These are phyloP conservation scores for Siniperca obscura DNA, from an alignment of 2,797 vertebrate genomes.

Conservation along the genomic window DNA sequence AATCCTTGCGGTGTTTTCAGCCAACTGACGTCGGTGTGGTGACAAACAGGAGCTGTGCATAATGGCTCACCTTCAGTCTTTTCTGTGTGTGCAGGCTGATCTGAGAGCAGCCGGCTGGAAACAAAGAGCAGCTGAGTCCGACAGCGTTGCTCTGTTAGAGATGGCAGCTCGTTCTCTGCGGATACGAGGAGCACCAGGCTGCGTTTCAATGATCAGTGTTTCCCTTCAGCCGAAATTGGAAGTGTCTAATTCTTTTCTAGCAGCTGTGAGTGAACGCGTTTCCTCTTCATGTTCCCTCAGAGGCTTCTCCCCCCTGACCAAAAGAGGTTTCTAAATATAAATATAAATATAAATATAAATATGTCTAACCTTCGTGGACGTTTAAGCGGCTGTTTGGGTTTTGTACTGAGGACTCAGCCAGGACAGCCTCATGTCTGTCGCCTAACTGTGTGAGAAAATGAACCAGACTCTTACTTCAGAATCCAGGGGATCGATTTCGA, in stretches of 20 bases:
- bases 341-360: too few relatives aligned
- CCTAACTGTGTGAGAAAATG: too few relatives aligned
- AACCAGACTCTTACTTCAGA: too few relatives aligned
- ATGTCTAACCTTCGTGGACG: too few relatives aligned
- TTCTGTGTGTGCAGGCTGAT: conserved; percentile 4
- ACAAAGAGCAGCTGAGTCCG: conserved; percentile 1
- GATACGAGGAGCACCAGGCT: not conserved
- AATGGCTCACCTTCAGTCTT: conserved; percentile 24
- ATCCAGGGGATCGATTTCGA: too few relatives aligned
- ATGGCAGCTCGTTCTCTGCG: not conserved
- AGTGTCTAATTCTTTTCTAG: not conserved
- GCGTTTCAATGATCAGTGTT: not conserved
- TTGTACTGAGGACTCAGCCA: too few relatives aligned
- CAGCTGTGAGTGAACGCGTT: not conserved
- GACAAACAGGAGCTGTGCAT: conserved; percentile 31
- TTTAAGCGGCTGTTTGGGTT: too few relatives aligned
- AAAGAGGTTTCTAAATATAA: too few relatives aligned
- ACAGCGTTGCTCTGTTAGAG: not conserved
- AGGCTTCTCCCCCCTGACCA: too few relatives aligned
- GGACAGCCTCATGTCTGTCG: too few relatives aligned
- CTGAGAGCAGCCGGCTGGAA: conserved; percentile 2
- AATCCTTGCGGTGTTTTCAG: conserved; percentile 3
- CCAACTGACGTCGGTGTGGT: not conserved
- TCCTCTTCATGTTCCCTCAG: too few relatives aligned
- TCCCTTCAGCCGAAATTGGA: not conserved